These are phyloP conservation scores for Hedya salicella DNA, from an alignment of 2,888 invertebrate species.

Conservation along the genomic window DNA sequence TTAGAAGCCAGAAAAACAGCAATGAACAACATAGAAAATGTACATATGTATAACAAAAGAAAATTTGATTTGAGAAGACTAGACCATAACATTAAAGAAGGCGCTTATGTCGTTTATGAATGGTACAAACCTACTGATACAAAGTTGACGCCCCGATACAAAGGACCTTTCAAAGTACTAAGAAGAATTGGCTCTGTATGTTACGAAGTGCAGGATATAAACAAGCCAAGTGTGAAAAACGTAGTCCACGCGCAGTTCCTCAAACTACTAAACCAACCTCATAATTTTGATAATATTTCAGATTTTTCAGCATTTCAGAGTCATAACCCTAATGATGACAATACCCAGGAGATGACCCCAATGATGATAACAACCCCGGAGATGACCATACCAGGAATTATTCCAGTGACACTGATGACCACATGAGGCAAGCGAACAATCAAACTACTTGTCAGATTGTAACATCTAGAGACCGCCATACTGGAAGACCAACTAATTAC, in stretches of 20 bases:
- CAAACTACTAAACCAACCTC: not conserved
- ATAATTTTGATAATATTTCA: too few species aligned
- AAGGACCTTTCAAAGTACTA: conserved; percentile 9
- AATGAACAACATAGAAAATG: not conserved
- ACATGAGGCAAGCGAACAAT: not conserved
- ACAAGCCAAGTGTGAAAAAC: not conserved
- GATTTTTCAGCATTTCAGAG: too few species aligned
- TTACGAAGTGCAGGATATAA: conserved; percentile 7
- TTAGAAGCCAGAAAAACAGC: not conserved
- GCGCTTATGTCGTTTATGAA: conserved; percentile 12
- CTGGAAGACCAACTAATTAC: too few species aligned
- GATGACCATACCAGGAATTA: too few species aligned
- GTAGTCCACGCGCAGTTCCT: conserved; percentile 10
- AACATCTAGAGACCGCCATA: too few species aligned
- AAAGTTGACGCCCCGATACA: conserved; percentile 3
- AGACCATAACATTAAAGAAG: not conserved
- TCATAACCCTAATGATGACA: conserved; percentile 2
- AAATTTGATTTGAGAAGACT: conserved; percentile 12
- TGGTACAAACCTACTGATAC: conserved; percentile 8
- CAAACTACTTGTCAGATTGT: too few species aligned
- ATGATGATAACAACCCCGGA: not conserved
- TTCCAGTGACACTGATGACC: not conserved
- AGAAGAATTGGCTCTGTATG: conserved; percentile 13
- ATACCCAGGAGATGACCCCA: too few species aligned
- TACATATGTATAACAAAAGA: conserved; percentile 4